These are phyloP conservation scores for Auanema freiburgensis DNA, from an alignment of 2,888 invertebrate genomes.

Conservation along the genomic window DNA sequence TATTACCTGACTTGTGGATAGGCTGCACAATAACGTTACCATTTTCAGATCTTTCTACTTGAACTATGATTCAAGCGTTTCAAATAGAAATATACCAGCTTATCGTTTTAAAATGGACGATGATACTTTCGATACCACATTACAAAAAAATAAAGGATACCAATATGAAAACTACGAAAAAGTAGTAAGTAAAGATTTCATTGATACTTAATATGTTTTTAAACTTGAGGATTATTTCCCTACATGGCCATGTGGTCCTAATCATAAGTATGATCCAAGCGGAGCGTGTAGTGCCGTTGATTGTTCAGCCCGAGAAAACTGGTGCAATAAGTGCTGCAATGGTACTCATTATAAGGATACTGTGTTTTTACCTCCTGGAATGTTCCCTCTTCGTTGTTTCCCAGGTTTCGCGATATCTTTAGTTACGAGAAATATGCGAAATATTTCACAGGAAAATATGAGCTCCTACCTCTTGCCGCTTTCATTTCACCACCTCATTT, in stretches of 20 bases:
- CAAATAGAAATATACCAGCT: constrained; percentile 39
- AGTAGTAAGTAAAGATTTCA: constrained; percentile 29
- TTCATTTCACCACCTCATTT: constrained; percentile 54
- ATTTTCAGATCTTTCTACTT: constrained; percentile 44
- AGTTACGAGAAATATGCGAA: not conserved
- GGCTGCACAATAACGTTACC: no score
- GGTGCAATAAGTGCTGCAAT: constrained; percentile 31
- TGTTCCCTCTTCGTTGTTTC: constrained; percentile 48
- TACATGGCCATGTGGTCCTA: constrained; percentile 39
- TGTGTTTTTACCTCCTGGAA: constrained; percentile 47
- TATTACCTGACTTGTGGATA: no score
- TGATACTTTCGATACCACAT: constrained; percentile 42
- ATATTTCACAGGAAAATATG: constrained; percentile 28
- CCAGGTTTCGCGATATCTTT: constrained; percentile 25
- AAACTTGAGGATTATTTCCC: constrained; percentile 42
- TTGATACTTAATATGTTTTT: not conserved
- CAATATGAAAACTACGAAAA: constrained; percentile 41
- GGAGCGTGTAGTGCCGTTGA: constrained; percentile 26
- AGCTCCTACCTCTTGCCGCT: constrained; percentile 44
- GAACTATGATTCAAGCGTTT: constrained; percentile 30
- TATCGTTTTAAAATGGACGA: constrained; percentile 37
- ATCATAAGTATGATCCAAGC: constrained; percentile 27
- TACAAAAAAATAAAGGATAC: constrained; percentile 32
- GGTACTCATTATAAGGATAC: constrained; percentile 24
- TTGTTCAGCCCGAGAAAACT: constrained; percentile 26